Percentiles rank a stretch among this genome's conserved stretches.
phyloP scores from a whole-genome alignment of 2,113 vertebrate genomes.

The Notothenia rossii region DNA sequence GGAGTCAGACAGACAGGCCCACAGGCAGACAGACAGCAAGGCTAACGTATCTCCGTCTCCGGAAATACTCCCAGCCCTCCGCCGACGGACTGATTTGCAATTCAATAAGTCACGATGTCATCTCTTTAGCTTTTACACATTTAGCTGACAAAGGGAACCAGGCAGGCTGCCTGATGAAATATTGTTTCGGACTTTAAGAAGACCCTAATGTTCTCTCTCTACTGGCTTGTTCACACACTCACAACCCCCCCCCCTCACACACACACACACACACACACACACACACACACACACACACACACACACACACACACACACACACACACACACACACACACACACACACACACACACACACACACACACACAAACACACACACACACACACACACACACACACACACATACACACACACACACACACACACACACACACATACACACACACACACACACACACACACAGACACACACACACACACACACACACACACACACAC shows the following conservation, averaged over 20 bases:
- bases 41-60: slow-evolving; percentile 55
- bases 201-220: slow-evolving; percentile 52
- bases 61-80: slow-evolving; percentile 71
- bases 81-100: slow-evolving; percentile 74
- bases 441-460: background rate
- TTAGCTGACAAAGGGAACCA: slow-evolving; percentile 73
- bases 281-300: background rate
- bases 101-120: slow-evolving; percentile 81
- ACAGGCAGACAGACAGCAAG: slow-evolving; percentile 5
- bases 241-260: background rate
- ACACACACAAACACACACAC: no score
- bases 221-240: slow-evolving; percentile 14
- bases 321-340: background rate
- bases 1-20: slow-evolving; percentile 8
- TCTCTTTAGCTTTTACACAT: slow-evolving; percentile 76
- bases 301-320: background rate
- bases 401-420: background rate
- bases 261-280: background rate
- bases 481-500: background rate
- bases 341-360: background rate
- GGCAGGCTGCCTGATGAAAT: slow-evolving; percentile 62
- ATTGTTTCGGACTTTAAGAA: slow-evolving; percentile 50
- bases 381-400: no score
- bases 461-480: background rate
- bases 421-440: background rate